Conservation (phyloP, 1,140 invertebrate species). For the Caenorhabditis remanei region DNA sequence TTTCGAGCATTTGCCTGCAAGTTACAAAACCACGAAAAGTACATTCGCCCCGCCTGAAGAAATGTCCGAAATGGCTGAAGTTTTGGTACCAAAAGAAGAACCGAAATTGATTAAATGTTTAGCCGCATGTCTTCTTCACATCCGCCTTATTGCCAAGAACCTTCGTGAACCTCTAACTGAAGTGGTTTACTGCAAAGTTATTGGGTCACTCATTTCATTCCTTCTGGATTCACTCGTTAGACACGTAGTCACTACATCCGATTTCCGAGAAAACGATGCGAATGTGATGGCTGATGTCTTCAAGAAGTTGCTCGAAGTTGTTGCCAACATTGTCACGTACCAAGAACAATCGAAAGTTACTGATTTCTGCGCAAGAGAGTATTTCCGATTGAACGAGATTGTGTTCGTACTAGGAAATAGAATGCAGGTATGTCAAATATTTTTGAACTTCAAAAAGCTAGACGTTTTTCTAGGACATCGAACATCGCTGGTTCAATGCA, state of each 20-base stretch:
- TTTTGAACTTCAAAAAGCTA: neutral
- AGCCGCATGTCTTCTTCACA: conserved; percentile 29
- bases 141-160: conserved; percentile 27
- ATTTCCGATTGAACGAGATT: conserved; percentile 32
- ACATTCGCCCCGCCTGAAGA: neutral
- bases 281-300: conserved; percentile 46
- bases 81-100: conserved; percentile 21
- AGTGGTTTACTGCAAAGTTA: conserved; percentile 44
- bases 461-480: conserved; percentile 6
- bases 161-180: conserved; percentile 28
- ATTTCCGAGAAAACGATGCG: conserved; percentile 42
- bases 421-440: conserved; percentile 3
- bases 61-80: neutral
- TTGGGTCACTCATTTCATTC: conserved; percentile 25
- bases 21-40: conserved; percentile 32
- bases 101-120: conserved; percentile 42
- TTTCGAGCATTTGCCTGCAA: conserved; percentile 15
- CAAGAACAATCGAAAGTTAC: conserved; percentile 29
- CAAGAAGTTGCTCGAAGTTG: conserved; percentile 25
- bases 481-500: conserved; percentile 29
- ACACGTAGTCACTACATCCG: conserved; percentile 42
- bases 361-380: conserved; percentile 38
- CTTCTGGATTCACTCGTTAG: conserved; percentile 21
- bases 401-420: conserved; percentile 36
- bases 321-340: conserved; percentile 37